phyloP scores from a whole-genome alignment of 2,888 invertebrate genomes.

The Nymphalis c-album region DNA sequence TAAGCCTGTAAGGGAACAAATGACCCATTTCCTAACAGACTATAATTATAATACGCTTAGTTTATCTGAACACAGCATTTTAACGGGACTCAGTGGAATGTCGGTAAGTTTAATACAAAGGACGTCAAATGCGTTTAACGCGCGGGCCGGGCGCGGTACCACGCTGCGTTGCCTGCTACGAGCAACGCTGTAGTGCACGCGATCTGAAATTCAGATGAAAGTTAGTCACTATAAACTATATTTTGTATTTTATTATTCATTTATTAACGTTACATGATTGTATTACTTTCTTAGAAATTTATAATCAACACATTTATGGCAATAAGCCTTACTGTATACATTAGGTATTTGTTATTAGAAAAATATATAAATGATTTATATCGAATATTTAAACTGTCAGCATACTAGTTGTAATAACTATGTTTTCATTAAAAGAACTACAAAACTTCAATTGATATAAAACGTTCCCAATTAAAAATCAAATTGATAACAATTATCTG shows the following conservation, averaged over 20 bases:
- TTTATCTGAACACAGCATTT: slow-evolving; percentile 29
- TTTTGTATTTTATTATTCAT: not conserved
- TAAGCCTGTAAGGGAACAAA: not conserved
- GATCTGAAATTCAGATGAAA: slow-evolving; percentile 56
- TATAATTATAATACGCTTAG: slow-evolving; percentile 25
- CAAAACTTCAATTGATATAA: too few species aligned
- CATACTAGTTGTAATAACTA: too few species aligned
- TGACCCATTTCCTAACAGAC: slow-evolving; percentile 13
- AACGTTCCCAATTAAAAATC: too few species aligned
- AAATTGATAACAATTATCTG: too few species aligned
- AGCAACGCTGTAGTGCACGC: slow-evolving; percentile 69
- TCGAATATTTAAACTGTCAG: too few species aligned
- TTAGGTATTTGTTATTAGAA: too few species aligned
- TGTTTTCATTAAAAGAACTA: too few species aligned
- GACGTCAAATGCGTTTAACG: slow-evolving; percentile 25
- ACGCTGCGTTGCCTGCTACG: slow-evolving; percentile 62
- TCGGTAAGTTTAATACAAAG: slow-evolving; percentile 4
- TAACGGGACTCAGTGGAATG: slow-evolving; percentile 20
- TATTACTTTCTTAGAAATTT: too few species aligned
- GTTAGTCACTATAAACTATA: not conserved
- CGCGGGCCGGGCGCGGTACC: slow-evolving; percentile 54
- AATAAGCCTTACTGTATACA: too few species aligned
- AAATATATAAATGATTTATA: too few species aligned
- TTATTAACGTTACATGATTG: too few species aligned
- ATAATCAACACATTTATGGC: too few species aligned